phyloP scores from a whole-genome alignment of 1,140 invertebrate species.

The Procambarus virginalis region DNA sequence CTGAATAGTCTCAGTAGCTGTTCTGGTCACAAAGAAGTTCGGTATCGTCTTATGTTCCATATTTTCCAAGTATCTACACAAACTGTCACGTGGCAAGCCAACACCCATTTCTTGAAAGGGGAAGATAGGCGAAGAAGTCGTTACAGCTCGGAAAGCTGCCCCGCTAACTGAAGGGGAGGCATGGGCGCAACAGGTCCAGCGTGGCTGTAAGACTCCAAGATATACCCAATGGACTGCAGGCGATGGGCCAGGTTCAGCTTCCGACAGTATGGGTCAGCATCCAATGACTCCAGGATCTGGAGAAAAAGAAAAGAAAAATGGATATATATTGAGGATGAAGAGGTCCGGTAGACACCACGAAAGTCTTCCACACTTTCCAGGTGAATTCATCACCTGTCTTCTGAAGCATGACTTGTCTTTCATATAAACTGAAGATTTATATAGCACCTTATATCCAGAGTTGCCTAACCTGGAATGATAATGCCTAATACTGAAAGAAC shows the following conservation, averaged over 20 bases:
- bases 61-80: neutral
- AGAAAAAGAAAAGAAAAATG: constrained; percentile 67
- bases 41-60: neutral
- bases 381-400: no score
- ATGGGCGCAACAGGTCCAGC: constrained; percentile 71
- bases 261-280: constrained; percentile 86
- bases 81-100: neutral
- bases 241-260: constrained; percentile 91
- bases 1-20: constrained; percentile 33
- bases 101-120: neutral
- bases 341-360: no score
- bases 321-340: no score
- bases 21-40: constrained; percentile 8
- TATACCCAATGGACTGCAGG: constrained; percentile 91
- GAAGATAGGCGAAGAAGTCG: constrained; percentile 7
- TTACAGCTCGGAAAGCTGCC: constrained; percentile 69
- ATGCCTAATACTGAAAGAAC: no score
- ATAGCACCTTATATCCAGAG: no score
- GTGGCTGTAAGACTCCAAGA: constrained; percentile 79
- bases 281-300: constrained; percentile 87
- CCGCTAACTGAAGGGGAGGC: constrained; percentile 69
- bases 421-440: no score
- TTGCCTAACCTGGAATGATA: no score
- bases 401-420: no score
- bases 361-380: no score